Evolutionary conservation across 2,797 vertebrate species (phyloP).

Genomic region (Anabacerthia variegaticeps): DNA sequence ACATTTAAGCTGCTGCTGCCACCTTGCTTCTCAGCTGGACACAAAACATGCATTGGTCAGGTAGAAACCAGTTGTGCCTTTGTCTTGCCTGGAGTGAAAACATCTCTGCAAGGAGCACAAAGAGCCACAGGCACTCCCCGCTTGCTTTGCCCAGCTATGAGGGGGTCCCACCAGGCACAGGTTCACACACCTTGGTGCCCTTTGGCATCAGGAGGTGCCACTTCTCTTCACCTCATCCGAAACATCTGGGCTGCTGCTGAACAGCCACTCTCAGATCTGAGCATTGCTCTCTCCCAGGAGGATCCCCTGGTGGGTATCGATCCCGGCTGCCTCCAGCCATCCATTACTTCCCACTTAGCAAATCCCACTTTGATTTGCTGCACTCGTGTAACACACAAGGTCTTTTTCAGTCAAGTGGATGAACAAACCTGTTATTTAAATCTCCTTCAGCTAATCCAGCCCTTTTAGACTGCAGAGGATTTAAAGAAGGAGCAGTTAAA

Average conservation of each 20-base stretch:
- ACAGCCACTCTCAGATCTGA: neutral
- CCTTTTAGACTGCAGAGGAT: neutral
- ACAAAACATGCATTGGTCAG: neutral
- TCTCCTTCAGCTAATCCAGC: neutral
- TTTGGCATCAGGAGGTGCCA: neutral
- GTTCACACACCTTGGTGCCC: neutral
- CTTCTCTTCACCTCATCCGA: neutral
- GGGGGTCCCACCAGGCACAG: neutral
- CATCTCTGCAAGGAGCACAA: neutral
- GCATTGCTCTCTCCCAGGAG: neutral
- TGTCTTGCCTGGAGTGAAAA: neutral
- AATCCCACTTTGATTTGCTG: neutral
- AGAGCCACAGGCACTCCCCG: neutral
- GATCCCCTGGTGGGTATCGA: neutral
- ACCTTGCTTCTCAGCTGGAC: conserved; percentile 53
- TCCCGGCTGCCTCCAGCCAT: neutral
- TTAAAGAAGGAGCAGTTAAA: neutral
- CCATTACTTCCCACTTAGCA: neutral
- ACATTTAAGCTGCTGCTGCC: conserved; percentile 50
- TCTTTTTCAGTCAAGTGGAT: neutral
- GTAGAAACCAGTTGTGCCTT: neutral
- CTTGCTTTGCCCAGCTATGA: neutral
- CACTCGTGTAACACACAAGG: neutral
- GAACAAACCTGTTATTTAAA: neutral
- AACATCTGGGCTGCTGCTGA: neutral